Conservation (phyloP, 2,113 vertebrate species). For the Phocoena phocoena region DNA sequence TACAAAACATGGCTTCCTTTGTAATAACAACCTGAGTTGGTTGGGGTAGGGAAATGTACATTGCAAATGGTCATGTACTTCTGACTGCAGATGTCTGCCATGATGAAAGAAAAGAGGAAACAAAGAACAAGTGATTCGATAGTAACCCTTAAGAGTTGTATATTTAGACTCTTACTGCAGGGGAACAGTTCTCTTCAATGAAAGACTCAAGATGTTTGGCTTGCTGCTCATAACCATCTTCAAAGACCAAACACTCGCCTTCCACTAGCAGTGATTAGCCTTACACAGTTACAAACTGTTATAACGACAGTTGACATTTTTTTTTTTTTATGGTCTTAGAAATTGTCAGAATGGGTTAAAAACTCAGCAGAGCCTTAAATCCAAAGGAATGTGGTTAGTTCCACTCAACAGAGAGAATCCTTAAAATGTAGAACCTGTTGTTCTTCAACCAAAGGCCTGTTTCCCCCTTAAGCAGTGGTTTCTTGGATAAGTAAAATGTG, state of each 20-base stretch:
- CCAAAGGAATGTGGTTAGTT: neutral
- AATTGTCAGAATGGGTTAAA: slow-evolving; percentile 1
- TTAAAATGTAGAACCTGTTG: neutral
- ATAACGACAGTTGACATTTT: neutral
- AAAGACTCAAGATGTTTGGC: neutral
- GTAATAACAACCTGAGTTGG: neutral
- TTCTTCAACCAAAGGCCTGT: neutral
- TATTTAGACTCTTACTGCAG: neutral
- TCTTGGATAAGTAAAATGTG: slow-evolving; percentile 57
- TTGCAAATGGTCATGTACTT: neutral
- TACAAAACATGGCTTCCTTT: neutral
- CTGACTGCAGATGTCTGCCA: neutral
- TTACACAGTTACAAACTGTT: slow-evolving; percentile 33
- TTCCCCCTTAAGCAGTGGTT: slow-evolving; percentile 1
- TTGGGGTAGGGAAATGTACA: neutral
- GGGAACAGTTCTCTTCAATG: neutral
- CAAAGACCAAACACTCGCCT: slow-evolving; percentile 34
- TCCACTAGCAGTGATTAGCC: neutral
- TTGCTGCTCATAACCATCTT: neutral
- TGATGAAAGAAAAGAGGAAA: neutral
- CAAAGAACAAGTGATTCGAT: neutral
- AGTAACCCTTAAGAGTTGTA: neutral
- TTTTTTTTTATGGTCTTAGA: neutral
- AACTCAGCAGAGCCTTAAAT: neutral
- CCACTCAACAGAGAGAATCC: neutral